Base-by-base conservation (phyloP, 1,140 invertebrate species). In the Camponotus vicinus region DNA sequence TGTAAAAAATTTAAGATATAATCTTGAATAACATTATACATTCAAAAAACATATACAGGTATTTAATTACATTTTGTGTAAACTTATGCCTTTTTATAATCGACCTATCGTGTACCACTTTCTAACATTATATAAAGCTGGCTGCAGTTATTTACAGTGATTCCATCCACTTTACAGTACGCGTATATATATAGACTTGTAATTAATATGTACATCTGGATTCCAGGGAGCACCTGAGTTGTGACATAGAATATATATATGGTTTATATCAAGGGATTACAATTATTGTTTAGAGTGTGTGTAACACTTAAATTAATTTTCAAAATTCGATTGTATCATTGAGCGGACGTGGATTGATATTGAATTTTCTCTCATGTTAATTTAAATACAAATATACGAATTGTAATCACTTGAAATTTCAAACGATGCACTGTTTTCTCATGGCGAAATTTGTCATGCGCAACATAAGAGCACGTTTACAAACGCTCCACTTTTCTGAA, bases 161-260 rank as follows among this genome's bases (percentile, higher is more conserved):
- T 73, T 73, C 27, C 79, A 78, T 71, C 49, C 49, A 88, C n/a
- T 88, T 89, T 85, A 88, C 59, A 89, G 45, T 63, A 80, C 9
- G 34, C 4, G 11, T 71, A 34, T 63, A 77, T 52, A 49, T 55
- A 27, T 79, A 69, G 18, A 34, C 37, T 66, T 40, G 49, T 70
- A 67, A 13, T 40, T 86, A 61, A 59, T 89, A 89, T 86, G 73
- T 89, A 89, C 82, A 89, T 66, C 27, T 66, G 83, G 55, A 85
- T 67, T 77, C 27, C 42, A 78, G 37, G 73, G 73, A 55, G 71
- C 71, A 67, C 71, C 73, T 77, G 75, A 76, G 61, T 85, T 66
- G 57, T 40, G 42, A 85, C 63, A 85, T 32, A 64, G 27, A 57
- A 64, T 63, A 66, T 18, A 66, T 18, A 66, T 45, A 40, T 49